Evolutionary conservation across 2,113 vertebrate species (phyloP), one percentile per base, ranked within the genome.

Genomic region (Corythaixoides concolor): DNA sequence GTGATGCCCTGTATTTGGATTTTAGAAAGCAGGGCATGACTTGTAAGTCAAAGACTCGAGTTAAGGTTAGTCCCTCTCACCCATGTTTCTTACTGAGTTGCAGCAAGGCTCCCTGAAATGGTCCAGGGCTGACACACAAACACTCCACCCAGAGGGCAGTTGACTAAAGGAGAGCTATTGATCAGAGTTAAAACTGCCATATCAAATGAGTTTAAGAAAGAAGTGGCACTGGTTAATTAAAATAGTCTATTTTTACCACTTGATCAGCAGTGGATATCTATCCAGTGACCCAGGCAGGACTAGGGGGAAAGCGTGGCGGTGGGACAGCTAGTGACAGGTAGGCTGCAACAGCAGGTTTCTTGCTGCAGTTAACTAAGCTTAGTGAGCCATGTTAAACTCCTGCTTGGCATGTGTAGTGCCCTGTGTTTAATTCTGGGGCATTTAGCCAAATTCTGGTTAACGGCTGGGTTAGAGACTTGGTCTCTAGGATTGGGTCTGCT

Each of bases 381-480:
- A 79, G 26, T 26, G 49, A 89, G n/a, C 28, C 37, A 50, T 7
- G 3, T 41, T 60, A 59, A 89, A 89, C n/a, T 89, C 52, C 37
- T 53, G 22, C 20, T 67, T 52, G n/a, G 28, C 49, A 50, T 11
- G 4, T 41, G n/a, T 32, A 89, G n/a, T 63, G 52, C 26, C 20
- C 2, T 37, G 6, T 27, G 37, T 56, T 72, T 73, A 72, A 93
- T 60, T 80, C 39, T 30, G 43, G 15, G n/a, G 35, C 26, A 72
- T 68, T 94, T 59, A 72, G 28, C 32, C 86, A 47, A 86, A 83
- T 77, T 86, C 49, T 68, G 20, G 17, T 55, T 83, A 68, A 77
- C 28, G 45, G 49, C 28, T 75, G 24, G 13, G 47, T 18, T 45
- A 45, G 15, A 32, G 70, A 72, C 66, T 63, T 67, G 16, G 32